A percentile compares a stretch with the other conserved stretches of the same genome.
Conservation (phyloP, 35 echinoderm and acorn worm species). For the Holothuria glaberrima region DNA sequence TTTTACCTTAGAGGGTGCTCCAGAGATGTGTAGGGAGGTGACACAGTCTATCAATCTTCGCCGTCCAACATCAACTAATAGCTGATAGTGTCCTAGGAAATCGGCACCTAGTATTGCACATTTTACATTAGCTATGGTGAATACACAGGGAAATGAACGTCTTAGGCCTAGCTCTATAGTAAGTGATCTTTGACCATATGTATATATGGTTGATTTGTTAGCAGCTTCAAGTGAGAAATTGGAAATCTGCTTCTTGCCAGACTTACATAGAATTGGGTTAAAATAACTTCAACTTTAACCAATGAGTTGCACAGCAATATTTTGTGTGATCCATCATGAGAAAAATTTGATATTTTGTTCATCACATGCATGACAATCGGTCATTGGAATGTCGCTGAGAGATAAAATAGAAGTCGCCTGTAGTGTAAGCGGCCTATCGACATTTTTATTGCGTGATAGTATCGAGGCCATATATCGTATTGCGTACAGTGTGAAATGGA, state of each 20-base stretch:
- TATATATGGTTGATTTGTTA: not conserved
- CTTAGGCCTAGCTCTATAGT: constrained; percentile 19
- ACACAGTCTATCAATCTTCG: constrained; percentile 33
- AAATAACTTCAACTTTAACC: too few species aligned
- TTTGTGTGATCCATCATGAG: too few species aligned
- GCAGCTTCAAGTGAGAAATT: not conserved
- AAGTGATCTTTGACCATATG: constrained; percentile 3
- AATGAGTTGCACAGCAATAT: too few species aligned
- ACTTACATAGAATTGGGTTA: too few species aligned
- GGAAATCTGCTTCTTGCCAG: not conserved
- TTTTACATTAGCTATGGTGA: constrained; percentile 49
- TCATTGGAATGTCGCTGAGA: too few species aligned
- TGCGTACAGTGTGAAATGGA: too few species aligned
- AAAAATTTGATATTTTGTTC: too few species aligned
- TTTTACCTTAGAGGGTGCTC: not conserved
- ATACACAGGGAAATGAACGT: constrained; percentile 26
- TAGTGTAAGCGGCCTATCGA: too few species aligned
- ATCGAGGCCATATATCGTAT: too few species aligned
- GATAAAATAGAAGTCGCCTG: too few species aligned
- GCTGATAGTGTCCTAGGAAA: constrained; percentile 50
- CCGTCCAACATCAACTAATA: constrained; percentile 52
- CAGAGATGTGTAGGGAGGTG: constrained; percentile 16
- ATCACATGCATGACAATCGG: too few species aligned
- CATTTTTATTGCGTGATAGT: too few species aligned
- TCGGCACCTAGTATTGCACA: constrained; percentile 59